These are phyloP conservation scores for Pteria penguin DNA, from an alignment of 2,888 invertebrate species.

Conservation along the genomic window DNA sequence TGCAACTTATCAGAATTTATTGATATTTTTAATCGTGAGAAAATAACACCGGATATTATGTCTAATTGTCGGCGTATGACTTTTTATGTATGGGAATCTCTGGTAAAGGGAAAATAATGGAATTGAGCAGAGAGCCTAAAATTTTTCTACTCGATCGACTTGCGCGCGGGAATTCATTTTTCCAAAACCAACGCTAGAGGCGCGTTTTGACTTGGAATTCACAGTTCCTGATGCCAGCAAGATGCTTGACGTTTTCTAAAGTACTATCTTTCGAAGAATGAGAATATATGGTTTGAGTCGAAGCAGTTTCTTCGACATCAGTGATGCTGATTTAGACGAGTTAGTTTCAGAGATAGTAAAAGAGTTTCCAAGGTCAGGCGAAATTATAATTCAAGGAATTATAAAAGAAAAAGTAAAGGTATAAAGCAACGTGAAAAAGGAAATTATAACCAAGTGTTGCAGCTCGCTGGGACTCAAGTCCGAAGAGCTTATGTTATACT, in stretches of 20 bases:
- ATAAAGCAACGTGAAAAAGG: neutral
- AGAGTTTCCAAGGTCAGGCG: slow-evolving; percentile 16
- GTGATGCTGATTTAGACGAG: slow-evolving; percentile 11
- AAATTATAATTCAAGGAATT: neutral
- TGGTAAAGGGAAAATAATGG: slow-evolving; percentile 34
- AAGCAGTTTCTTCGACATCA: slow-evolving; percentile 26
- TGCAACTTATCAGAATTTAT: neutral
- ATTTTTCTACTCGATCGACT: neutral
- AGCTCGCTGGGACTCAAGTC: too few species aligned
- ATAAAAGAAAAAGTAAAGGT: neutral
- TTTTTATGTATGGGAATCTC: slow-evolving; percentile 31
- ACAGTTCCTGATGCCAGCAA: slow-evolving; percentile 32
- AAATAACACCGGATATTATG: slow-evolving; percentile 41
- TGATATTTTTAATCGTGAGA: slow-evolving; percentile 21
- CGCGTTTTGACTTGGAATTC: slow-evolving; percentile 28
- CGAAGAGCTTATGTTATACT: too few species aligned
- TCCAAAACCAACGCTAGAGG: slow-evolving; percentile 22
- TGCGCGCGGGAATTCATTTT: slow-evolving; percentile 22
- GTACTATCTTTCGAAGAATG: slow-evolving; percentile 35
- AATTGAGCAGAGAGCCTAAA: slow-evolving; percentile 36
- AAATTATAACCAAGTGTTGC: too few species aligned
- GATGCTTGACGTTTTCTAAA: slow-evolving; percentile 29
- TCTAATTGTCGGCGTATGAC: slow-evolving; percentile 21
- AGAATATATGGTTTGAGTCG: slow-evolving; percentile 11
- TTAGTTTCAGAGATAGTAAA: neutral